Evolutionary conservation across 2,797 vertebrate species (phyloP).

Genomic region (Darevskia nairensis): DNA sequence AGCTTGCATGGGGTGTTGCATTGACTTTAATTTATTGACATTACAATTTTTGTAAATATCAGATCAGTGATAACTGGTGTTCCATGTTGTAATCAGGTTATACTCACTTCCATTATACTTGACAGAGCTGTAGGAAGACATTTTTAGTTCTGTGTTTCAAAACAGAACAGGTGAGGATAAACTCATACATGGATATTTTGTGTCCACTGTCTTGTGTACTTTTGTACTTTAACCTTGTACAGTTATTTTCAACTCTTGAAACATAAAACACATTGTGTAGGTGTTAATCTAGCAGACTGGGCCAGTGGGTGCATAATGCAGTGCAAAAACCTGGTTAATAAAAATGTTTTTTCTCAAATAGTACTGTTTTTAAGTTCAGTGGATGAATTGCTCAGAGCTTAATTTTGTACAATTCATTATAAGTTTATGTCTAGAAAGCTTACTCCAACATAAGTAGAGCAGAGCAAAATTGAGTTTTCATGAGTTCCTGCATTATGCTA

Average conservation of each 20-base stretch:
- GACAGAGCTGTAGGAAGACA: slow-evolving; percentile 79
- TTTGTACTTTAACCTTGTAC: slow-evolving; percentile 88
- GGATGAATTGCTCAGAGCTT: slow-evolving; percentile 48
- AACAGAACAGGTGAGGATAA: slow-evolving; percentile 78
- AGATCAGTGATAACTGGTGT: slow-evolving; percentile 86
- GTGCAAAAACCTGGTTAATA: slow-evolving; percentile 80
- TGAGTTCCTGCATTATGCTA: not conserved
- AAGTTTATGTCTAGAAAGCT: not conserved
- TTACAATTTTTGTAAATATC: slow-evolving; percentile 92
- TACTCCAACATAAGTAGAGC: not conserved
- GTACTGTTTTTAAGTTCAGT: slow-evolving; percentile 64
- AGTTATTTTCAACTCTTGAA: slow-evolving; percentile 89
- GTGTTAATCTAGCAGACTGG: slow-evolving; percentile 83
- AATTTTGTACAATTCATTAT: slow-evolving; percentile 21
- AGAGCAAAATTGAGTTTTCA: not conserved
- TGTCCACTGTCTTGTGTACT: slow-evolving; percentile 85
- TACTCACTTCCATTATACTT: slow-evolving; percentile 85
- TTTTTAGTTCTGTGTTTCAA: slow-evolving; percentile 84
- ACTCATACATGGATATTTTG: slow-evolving; percentile 81
- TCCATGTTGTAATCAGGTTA: slow-evolving; percentile 87
- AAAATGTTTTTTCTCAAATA: slow-evolving; percentile 81
- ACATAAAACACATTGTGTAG: slow-evolving; percentile 85
- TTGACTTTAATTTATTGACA: slow-evolving; percentile 97
- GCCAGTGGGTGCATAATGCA: slow-evolving; percentile 81
- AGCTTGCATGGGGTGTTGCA: slow-evolving; percentile 95